phyloP scores from a whole-genome alignment of 2,113 vertebrate genomes.

The Megatriorchis doriae region DNA sequence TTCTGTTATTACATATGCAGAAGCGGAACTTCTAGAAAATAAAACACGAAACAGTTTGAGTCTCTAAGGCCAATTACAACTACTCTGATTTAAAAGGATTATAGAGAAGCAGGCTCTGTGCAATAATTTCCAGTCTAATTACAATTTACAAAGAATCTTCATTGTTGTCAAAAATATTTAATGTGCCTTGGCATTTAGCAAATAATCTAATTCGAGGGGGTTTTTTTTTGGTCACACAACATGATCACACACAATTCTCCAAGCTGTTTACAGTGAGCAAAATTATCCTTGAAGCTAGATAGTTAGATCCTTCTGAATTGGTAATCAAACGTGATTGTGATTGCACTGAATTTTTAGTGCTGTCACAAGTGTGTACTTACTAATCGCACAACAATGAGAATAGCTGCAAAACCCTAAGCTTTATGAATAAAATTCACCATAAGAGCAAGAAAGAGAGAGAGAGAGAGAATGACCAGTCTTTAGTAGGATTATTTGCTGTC shows the following conservation, averaged over 20 bases:
- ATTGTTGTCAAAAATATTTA: conserved; percentile 75
- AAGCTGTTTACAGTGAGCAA: conserved; percentile 65
- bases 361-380: conserved; percentile 50
- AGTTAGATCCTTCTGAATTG: conserved; percentile 53
- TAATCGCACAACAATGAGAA: conserved; percentile 31
- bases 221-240: conserved; percentile 66
- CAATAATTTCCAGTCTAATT: conserved; percentile 75
- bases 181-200: conserved; percentile 71
- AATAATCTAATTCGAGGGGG: conserved; percentile 63
- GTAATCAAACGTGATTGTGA: conserved; percentile 66
- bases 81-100: conserved; percentile 74
- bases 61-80: conserved; percentile 75
- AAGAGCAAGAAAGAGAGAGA: not conserved
- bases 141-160: conserved; percentile 74
- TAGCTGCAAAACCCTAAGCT: conserved; percentile 35
- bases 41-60: conserved; percentile 65
- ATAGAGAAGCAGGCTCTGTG: conserved; percentile 67
- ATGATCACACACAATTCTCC: conserved; percentile 67
- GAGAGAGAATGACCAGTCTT: conserved; percentile 65
- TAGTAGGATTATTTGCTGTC: conserved; percentile 70
- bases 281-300: conserved; percentile 62
- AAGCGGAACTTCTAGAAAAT: conserved; percentile 70
- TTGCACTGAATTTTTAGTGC: conserved; percentile 50
- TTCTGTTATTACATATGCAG: conserved; percentile 69
- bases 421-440: conserved; percentile 53